Base-by-base conservation (phyloP, 2,888 invertebrate genomes). In the Yponomeuta sedellus region DNA sequence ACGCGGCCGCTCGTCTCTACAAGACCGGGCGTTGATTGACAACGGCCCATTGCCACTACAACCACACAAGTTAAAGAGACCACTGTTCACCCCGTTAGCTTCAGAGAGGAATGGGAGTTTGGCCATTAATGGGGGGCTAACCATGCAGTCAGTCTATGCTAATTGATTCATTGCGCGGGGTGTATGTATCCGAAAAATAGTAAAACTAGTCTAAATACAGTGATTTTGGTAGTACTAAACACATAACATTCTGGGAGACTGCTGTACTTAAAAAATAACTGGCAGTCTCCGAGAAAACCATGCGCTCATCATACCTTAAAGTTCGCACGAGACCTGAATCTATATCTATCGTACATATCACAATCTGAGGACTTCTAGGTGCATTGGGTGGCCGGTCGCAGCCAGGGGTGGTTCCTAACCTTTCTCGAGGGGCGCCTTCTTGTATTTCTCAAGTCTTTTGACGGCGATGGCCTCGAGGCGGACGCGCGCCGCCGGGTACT, bases 401-500 rank as follows among this genome's bases (percentile, higher is more conserved):
- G 44, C 16, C 44, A 1, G 16, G 44, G 16, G 0, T 3, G 16
- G 44, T 12, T 34, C 69, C 69, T 73, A 92, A 97, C 97, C 97
- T 94, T 97, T 97, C 86, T 97, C 97, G 70, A 97, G 92, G 66
- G 97, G 98, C 72, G 97, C 97, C 84, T 97, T 97, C 91, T 98
- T 98, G 91, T 98, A 98, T 91, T 98, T 98, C 92, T 98, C 98
- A 80, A 99, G 94, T 85, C 99, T 94, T 92, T 98, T 98, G 78
- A 98, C 98, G 69, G 99, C 99, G 78, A 99, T 98, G 69, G 98
- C 97, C 90, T 99, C 99, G 67, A 99, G 94, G 71, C 98, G 94
- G 78, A 99, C 96, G 86, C 99, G 93, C 70, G 97, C 97, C 25
- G 97, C 97, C 34, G 97, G 97, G 88, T 97, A 97, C 85, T 97